Evolutionary conservation across 2,113 vertebrate genomes (phyloP).

Genomic region (Otus sunia): DNA sequence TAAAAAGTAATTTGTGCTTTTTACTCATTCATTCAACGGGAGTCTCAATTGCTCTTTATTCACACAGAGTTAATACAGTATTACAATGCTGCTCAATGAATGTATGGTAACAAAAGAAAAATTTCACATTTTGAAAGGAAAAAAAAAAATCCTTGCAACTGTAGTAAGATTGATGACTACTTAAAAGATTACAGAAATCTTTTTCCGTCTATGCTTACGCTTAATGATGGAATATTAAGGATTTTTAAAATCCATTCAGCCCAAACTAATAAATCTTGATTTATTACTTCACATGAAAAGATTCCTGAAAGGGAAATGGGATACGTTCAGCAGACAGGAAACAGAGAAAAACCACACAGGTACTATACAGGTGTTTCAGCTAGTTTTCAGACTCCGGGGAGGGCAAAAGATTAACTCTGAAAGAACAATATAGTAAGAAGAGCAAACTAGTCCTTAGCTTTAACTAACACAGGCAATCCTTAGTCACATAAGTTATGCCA

Average conservation of each 20-base stretch:
- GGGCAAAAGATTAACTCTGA: neutral
- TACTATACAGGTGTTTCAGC: neutral
- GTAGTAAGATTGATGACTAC: constrained; percentile 63
- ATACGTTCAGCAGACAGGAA: neutral
- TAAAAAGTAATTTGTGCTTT: constrained; percentile 81
- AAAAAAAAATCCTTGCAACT: constrained; percentile 56
- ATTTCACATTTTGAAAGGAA: constrained; percentile 67
- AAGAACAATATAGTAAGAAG: neutral
- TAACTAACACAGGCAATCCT: neutral
- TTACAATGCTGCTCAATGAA: constrained; percentile 77
- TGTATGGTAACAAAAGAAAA: constrained; percentile 74
- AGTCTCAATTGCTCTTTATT: constrained; percentile 77
- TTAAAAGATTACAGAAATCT: constrained; percentile 66
- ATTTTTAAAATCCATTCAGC: constrained; percentile 8
- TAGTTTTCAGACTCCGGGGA: neutral
- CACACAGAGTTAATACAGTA: constrained; percentile 73
- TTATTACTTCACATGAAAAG: neutral
- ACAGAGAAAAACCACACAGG: neutral
- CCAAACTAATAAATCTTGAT: constrained; percentile 33
- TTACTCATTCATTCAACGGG: constrained; percentile 71
- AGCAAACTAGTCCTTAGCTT: neutral
- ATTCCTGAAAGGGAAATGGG: neutral
- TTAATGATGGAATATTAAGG: constrained; percentile 49
- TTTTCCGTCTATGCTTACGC: neutral
- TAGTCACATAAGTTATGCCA: neutral